Conservation (phyloP, 2,797 vertebrate species). For the Sebastes elongatus region DNA sequence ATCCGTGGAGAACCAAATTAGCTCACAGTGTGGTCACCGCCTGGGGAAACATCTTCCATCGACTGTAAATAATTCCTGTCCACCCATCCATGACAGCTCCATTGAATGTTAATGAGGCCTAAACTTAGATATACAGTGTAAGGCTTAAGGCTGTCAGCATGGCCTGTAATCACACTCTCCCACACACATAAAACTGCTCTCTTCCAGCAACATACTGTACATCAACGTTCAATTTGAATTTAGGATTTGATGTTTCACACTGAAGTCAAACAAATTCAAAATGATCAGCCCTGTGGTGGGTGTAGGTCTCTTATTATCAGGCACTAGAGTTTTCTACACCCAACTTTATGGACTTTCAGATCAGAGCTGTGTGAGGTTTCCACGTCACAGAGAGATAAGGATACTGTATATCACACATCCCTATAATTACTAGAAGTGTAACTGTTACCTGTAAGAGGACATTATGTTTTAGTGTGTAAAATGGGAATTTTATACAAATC, state of each 20-base stretch:
- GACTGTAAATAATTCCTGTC: constrained; percentile 41
- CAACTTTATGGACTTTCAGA: constrained; percentile 18
- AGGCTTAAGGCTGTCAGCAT: constrained; percentile 26
- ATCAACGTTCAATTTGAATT: neutral
- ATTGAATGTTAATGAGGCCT: constrained; percentile 66
- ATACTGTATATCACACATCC: neutral
- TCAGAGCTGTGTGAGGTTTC: constrained; percentile 24
- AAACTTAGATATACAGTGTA: constrained; percentile 24
- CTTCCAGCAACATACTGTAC: neutral
- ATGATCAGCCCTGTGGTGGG: neutral
- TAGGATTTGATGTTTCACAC: constrained; percentile 32
- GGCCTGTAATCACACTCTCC: constrained; percentile 40
- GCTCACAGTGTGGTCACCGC: constrained; percentile 37
- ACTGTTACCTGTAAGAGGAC: constrained; percentile 6
- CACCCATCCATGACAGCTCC: constrained; percentile 42
- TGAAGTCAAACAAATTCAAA: constrained; percentile 8
- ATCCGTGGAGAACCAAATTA: constrained; percentile 6
- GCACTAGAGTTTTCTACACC: neutral
- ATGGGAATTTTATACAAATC: neutral
- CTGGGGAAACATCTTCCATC: constrained; percentile 31
- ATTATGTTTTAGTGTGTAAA: neutral
- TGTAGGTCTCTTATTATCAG: constrained; percentile 49
- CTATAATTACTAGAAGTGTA: constrained; percentile 33
- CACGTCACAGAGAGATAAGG: neutral
- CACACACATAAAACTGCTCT: neutral